Conservation (phyloP, 2,113 vertebrate species). For the Sciurus niger region DNA sequence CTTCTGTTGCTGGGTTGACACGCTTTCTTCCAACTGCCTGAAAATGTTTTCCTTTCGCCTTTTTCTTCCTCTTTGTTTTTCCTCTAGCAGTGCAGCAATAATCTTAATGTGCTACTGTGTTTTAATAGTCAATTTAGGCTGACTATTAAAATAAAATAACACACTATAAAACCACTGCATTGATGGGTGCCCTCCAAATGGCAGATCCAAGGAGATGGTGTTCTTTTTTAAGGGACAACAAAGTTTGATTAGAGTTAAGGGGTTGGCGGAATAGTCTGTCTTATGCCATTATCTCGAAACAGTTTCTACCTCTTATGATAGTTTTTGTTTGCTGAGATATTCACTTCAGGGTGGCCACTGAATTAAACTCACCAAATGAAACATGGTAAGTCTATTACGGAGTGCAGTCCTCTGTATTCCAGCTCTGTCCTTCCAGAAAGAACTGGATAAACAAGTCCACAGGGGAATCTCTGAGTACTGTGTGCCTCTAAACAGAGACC, state of each 20-base stretch:
- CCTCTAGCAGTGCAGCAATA: background rate
- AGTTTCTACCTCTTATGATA: background rate
- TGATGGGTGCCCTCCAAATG: conserved; percentile 56
- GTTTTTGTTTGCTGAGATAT: conserved; percentile 9
- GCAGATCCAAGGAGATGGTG: conserved; percentile 58
- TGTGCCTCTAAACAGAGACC: background rate
- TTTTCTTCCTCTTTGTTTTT: background rate
- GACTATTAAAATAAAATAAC: conserved; percentile 71
- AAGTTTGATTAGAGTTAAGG: background rate
- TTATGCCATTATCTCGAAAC: background rate
- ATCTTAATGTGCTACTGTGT: conserved; percentile 67
- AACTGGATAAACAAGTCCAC: background rate
- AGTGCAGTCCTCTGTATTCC: background rate
- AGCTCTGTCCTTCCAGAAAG: background rate
- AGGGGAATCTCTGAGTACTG: background rate
- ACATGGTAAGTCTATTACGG: background rate
- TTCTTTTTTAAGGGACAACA: conserved; percentile 35
- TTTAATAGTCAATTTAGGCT: conserved; percentile 79
- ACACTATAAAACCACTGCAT: conserved; percentile 47
- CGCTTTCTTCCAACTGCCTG: background rate
- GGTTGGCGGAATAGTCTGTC: background rate
- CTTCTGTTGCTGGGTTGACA: background rate
- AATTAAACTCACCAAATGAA: background rate
- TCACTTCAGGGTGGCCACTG: background rate
- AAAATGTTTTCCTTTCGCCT: background rate